Evolutionary conservation across 2,888 invertebrate genomes (phyloP).

Genomic region (Melieria picta): DNA sequence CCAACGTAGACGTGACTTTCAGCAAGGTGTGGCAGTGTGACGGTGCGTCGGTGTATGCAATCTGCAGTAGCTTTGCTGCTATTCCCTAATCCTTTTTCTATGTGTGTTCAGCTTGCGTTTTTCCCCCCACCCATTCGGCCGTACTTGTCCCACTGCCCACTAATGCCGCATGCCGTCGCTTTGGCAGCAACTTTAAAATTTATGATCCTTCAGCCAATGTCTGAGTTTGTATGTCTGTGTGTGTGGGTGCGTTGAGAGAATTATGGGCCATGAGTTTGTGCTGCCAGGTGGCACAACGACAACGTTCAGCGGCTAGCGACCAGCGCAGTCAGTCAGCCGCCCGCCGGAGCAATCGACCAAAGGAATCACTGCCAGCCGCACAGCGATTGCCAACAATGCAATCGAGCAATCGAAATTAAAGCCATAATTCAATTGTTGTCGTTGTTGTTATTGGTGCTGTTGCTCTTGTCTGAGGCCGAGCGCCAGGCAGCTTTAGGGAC

Average conservation of each 20-base stretch:
- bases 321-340: too few relatives aligned
- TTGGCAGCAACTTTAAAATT: slow-evolving; percentile 48
- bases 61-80: too few relatives aligned
- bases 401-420: slow-evolving; percentile 37
- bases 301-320: too few relatives aligned
- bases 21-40: neutral
- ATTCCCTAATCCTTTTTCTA: neutral
- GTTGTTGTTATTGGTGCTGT: neutral
- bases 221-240: too few relatives aligned
- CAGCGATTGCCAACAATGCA: neutral
- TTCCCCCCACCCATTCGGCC: neutral
- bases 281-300: neutral
- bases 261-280: slow-evolving; percentile 18
- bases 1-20: slow-evolving; percentile 41
- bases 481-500: slow-evolving; percentile 14
- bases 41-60: neutral
- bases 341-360: too few relatives aligned
- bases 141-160: too few relatives aligned
- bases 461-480: neutral
- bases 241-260: slow-evolving; percentile 23
- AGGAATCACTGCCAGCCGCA: too few relatives aligned
- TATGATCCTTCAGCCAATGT: slow-evolving; percentile 44
- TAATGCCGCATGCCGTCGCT: neutral
- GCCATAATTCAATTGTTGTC: slow-evolving; percentile 37
- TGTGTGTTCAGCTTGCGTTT: slow-evolving; percentile 3